Evolutionary conservation across 1,140 invertebrate species (phyloP), one percentile per base, ranked within the genome.

Genomic region (Pachyrhynchus sulphureomaculatus): DNA sequence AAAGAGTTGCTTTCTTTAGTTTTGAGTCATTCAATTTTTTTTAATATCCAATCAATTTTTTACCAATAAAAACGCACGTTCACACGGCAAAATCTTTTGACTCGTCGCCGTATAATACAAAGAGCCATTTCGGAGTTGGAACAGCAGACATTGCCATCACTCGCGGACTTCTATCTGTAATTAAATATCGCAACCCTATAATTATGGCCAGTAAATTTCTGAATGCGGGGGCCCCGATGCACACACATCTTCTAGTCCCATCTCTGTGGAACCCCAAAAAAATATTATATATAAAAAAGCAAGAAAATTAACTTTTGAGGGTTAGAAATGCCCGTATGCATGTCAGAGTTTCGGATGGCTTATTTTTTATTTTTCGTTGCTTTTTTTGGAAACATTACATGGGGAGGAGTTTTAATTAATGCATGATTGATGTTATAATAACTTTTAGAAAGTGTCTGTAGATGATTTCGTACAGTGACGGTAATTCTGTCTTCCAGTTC

Each of bases 181-280:
- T 77, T 77, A 77, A 77, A 77, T 75, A 77, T 77, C 74, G 75
- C 73, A 54, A 76, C 75, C 75, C 75, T 76, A 72, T 76, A 76
- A 76, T 76, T 76, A 76, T 73, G 73, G 72, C 62, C 74, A 76
- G 75, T 76, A 76, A 76, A 76, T 76, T 76, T 76, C 75, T 73
- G 70, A 69, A 72, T 75, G 75, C 74, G 73, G 75, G 74, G 75
- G 69, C 75, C 70, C 63, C 52, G 73, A 29, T 6, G 26, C 26
- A 6, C 5, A 29, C 55, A 48, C 55, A 58, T 70, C 66, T 70
- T 68, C 60, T 71, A 69, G 67, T 68, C 70, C 66, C 69, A 69
- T 71, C 69, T 66, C 41, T 56, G 42, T 57, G 36, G 12, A 15
- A 17, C 37, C 37, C 47, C 57, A 52, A 60, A 60, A 29, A 29